These are phyloP conservation scores for Trinorchestia longiramus DNA, from an alignment of 1,140 invertebrate genomes.

Conservation along the genomic window DNA sequence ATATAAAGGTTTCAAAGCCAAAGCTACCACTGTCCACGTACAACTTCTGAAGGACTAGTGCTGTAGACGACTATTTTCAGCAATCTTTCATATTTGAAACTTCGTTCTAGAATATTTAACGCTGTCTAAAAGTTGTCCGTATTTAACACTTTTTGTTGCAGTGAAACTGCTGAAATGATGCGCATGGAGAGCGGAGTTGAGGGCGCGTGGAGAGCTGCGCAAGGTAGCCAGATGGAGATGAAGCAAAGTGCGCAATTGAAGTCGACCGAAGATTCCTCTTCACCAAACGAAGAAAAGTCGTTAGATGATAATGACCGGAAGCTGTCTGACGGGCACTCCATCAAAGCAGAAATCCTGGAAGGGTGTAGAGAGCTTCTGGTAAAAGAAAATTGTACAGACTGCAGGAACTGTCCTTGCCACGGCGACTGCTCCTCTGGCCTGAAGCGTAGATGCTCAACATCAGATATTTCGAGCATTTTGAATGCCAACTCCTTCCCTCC, in stretches of 20 bases:
- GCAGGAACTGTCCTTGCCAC: background rate
- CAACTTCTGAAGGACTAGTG: too few relatives aligned
- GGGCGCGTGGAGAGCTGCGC: background rate
- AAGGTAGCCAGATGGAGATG: background rate
- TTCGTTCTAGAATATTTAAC: too few relatives aligned
- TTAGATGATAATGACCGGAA: background rate
- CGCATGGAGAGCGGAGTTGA: background rate
- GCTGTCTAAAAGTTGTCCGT: too few relatives aligned
- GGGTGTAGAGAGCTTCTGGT: background rate
- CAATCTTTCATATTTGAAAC: too few relatives aligned
- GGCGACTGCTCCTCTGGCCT: background rate
- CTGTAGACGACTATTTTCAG: too few relatives aligned
- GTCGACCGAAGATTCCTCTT: background rate
- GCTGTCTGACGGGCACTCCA: background rate
- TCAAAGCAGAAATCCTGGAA: background rate
- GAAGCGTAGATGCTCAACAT: constrained; percentile 14
- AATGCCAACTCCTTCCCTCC: background rate
- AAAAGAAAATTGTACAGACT: background rate
- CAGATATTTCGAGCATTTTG: background rate
- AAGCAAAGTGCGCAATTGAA: background rate
- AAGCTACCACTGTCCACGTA: too few relatives aligned
- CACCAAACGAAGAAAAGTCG: background rate
- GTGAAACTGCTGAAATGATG: background rate
- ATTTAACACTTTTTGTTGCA: background rate
- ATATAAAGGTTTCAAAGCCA: too few relatives aligned